Percentiles rank a stretch among this genome's conserved stretches.
Conservation (phyloP, 2,113 vertebrate genomes). For the Gadus macrocephalus region DNA sequence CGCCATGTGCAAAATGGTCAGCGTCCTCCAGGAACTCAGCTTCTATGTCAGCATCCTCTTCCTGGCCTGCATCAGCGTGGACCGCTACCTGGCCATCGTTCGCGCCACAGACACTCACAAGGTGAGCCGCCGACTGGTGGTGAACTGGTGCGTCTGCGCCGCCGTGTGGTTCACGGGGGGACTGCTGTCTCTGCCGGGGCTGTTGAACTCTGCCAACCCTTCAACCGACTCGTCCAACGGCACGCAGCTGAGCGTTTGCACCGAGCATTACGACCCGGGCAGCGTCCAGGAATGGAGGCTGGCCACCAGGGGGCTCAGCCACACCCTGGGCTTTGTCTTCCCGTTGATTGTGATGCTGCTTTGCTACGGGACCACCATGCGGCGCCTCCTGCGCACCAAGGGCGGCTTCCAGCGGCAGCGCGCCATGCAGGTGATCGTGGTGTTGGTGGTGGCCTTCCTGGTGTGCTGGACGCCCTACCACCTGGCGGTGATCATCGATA, state of each 20-base stretch:
- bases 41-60: conserved; percentile 78
- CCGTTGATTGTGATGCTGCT: conserved; percentile 65
- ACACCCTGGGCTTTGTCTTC: conserved; percentile 63
- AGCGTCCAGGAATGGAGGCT: conserved; percentile 56
- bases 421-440: conserved; percentile 67
- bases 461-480: conserved; percentile 72
- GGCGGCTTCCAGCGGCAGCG: conserved; percentile 58
- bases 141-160: conserved; percentile 54
- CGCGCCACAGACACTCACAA: conserved; percentile 51
- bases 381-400: conserved; percentile 55
- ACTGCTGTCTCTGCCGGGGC: conserved; percentile 62
- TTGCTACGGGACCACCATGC: conserved; percentile 64
- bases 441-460: conserved; percentile 63
- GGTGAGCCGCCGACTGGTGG: conserved; percentile 19
- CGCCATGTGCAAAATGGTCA: conserved; percentile 63
- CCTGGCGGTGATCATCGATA: conserved; percentile 57
- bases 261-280: conserved; percentile 39
- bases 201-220: conserved; percentile 37
- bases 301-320: conserved; percentile 60
- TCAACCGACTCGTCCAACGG: fast-evolving
- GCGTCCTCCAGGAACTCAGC: conserved; percentile 66
- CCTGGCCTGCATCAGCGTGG: conserved; percentile 74
- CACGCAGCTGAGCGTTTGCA: conserved; percentile 19
- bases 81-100: conserved; percentile 75
- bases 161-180: conserved; percentile 61